Evolutionary conservation across 2,797 vertebrate genomes (phyloP), one percentile per base, ranked within the genome.

Genomic region (Leptatherina wallacei): DNA sequence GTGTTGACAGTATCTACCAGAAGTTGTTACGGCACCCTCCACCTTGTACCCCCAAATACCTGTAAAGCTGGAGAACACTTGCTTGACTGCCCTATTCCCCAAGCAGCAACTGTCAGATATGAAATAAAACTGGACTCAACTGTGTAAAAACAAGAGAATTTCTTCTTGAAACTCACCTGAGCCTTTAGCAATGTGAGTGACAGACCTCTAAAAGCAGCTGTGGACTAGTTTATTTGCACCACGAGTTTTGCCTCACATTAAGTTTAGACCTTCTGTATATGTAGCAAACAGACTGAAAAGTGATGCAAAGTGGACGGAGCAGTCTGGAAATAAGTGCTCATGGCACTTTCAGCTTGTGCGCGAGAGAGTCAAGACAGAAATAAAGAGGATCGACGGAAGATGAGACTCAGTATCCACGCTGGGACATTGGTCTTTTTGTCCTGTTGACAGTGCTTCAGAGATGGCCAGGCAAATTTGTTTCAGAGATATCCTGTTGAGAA

Each of bases 401-500:
- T 54, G 24, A 56, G 38, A 67, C 24, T 27, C 11, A 27, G 9
- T 38, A 22, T 18, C 24, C 60, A 62, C 60, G 38, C 16, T 14
- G 64, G 38, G 18, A 63, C 61, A 71, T 75, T 52, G 64, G 61
- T 64, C 24, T 68, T 73, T 82, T 77, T 74, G 54, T n/a, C 61
- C 18, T 65, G 64, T 68, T 84, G 70, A 68, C 69, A 54, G 60
- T 47, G 18, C 47, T 73, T 65, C 55, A 59, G 65, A 69, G 35
- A 67, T 3, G 1, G 60, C 77, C 51, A 73, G 77, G 80, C 75
- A 71, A 63, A 75, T 81, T 61, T 73, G 64, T 87, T 81, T 85
- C 77, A 77, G 77, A 81, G 58, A 70, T 56, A 69, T 55, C 69
- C 56, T 71, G 75, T 83, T 65, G 69, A 72, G 67, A 71, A 61